phyloP scores from a whole-genome alignment of 2,888 invertebrate genomes.

The Leucophenga maculata region DNA sequence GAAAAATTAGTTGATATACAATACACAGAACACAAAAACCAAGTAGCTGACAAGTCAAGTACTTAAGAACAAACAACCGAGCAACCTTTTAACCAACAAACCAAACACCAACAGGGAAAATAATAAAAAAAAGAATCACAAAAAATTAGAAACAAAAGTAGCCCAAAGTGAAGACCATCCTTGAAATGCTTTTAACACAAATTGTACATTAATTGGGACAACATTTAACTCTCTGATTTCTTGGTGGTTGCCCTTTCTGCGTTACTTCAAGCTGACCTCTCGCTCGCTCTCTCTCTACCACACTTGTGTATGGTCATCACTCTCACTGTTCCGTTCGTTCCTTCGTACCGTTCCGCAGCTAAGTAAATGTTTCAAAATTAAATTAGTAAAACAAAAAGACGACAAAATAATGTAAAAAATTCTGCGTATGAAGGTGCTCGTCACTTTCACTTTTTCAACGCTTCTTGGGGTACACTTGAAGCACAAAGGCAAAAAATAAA shows the following conservation, averaged over 20 bases:
- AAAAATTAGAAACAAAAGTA: slow-evolving; percentile 18
- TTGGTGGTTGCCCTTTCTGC: background rate
- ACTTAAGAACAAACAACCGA: slow-evolving; percentile 12
- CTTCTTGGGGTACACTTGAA: background rate
- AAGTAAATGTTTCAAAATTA: slow-evolving; percentile 1
- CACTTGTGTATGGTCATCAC: background rate
- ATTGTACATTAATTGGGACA: slow-evolving; percentile 47
- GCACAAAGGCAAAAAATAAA: background rate
- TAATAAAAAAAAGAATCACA: background rate
- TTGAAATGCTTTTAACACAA: slow-evolving; percentile 52
- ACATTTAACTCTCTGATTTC: slow-evolving; percentile 53
- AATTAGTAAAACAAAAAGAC: background rate
- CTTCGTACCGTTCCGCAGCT: no score
- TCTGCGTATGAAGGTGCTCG: background rate
- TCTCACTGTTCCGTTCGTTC: no score
- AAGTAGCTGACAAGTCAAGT: slow-evolving; percentile 17
- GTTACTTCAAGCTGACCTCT: background rate
- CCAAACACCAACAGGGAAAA: background rate
- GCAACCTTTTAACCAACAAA: background rate
- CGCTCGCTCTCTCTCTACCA: background rate
- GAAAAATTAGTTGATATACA: no score
- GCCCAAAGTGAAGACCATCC: slow-evolving; percentile 30
- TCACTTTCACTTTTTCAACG: no score
- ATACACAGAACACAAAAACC: slow-evolving; percentile 8
- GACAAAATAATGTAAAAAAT: background rate